Percentiles rank a stretch among this genome's conserved stretches.
Conservation (phyloP, 2,113 vertebrate genomes). For the Phalacrocorax brasilianus region DNA sequence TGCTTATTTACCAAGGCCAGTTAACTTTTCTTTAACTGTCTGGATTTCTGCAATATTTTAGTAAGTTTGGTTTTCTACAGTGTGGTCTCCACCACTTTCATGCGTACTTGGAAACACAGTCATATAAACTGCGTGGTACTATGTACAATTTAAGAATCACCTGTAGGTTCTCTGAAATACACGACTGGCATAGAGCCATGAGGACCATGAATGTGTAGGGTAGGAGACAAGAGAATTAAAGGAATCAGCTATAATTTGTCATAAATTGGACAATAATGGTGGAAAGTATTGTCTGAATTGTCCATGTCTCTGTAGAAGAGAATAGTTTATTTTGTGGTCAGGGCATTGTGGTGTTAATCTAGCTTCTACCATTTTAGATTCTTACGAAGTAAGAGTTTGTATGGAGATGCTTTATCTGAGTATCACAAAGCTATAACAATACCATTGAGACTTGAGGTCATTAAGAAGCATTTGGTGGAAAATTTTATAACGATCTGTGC, state of each 20-base stretch:
- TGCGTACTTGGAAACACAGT: background rate
- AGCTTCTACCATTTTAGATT: background rate
- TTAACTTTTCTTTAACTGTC: background rate
- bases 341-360: background rate
- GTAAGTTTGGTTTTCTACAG: background rate
- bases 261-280: background rate
- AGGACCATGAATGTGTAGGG: background rate
- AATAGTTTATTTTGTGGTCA: background rate
- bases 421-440: background rate
- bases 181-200: background rate
- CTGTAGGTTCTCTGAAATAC: background rate
- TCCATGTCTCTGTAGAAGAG: background rate
- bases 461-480: constrained; percentile 1
- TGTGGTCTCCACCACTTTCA: background rate
- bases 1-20: background rate
- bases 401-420: background rate
- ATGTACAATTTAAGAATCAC: background rate
- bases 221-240: background rate
- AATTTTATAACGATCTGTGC: background rate
- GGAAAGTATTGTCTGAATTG: background rate
- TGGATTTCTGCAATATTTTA: background rate
- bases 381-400: background rate
- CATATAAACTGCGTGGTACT: background rate
- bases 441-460: background rate
- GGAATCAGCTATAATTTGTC: background rate